A percentile compares a stretch with the other conserved stretches of the same genome.
Evolutionary conservation across 2,888 invertebrate species (phyloP).

Genomic region (Polietes domitor): DNA sequence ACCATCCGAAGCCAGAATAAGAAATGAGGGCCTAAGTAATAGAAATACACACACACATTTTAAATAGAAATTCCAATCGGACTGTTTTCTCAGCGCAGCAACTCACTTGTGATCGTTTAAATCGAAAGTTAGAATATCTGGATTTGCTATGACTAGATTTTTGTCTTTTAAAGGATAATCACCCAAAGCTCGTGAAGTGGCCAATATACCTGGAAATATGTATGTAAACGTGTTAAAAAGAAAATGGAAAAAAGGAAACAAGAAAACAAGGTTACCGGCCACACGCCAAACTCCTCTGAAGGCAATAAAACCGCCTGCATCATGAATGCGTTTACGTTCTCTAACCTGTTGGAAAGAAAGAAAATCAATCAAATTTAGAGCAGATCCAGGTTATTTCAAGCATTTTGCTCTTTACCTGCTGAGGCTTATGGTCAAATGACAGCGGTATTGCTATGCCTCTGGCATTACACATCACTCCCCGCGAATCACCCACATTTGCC

Average conservation of each 20-base stretch:
- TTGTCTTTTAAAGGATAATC: constrained; percentile 97
- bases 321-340: constrained; percentile 94
- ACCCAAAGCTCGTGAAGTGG: constrained; percentile 96
- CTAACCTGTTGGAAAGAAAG: constrained; percentile 84
- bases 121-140: constrained; percentile 96
- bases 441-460: constrained; percentile 94
- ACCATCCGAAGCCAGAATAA: constrained; percentile 96
- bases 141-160: constrained; percentile 96
- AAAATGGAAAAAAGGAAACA: no score
- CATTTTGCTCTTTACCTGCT: constrained; percentile 88
- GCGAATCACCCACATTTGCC: constrained; percentile 97
- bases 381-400: constrained; percentile 19
- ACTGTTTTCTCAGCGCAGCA: no score
- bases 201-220: no score
- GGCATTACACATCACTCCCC: constrained; percentile 96
- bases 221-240: no score
- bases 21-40: constrained; percentile 86
- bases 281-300: constrained; percentile 98
- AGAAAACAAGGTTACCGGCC: no score
- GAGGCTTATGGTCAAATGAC: constrained; percentile 98
- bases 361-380: not conserved
- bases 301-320: constrained; percentile 96
- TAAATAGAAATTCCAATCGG: no score
- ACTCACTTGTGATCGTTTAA: constrained; percentile 87
- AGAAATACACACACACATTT: constrained; percentile 26